Base-by-base conservation (phyloP, 2,797 vertebrate genomes). In the Spea hammondii region DNA sequence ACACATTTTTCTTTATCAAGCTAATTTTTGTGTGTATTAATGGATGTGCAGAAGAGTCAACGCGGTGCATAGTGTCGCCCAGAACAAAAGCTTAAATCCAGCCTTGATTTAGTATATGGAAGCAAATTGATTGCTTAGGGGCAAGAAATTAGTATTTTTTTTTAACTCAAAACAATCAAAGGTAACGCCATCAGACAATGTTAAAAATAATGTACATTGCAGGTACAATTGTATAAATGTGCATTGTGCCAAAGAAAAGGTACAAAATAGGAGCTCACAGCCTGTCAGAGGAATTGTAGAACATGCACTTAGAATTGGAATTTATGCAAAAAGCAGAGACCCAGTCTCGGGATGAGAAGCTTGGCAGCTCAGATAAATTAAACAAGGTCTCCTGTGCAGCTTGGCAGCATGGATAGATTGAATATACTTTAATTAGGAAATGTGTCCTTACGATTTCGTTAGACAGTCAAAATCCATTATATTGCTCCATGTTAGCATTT, bases 401-500 rank as follows among this genome's bases (percentile, higher is more conserved):
- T 72, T 81, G 79, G 79, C 74, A 77, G 69, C 55, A 47, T 74
- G 73, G 79, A 77, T 77, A 81, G 74, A 81, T 81, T 81, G 74
- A 73, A 81, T 81, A 81, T 81, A 72, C 79, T 81, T 81, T 81
- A 81, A 81, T 81, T 81, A 81, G 79, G 67, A 76, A 81, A 81
- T 81, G 67, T 81, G 64, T 81, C 79, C 74, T 81, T 77, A 72
- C 70, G 70, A 81, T 68, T 68, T 81, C 77, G 64, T 65, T 77
- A 73, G 74, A 72, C 69, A 77, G 74, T 81, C 79, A 77, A 60
- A 77, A 73, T 81, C 64, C 64, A 77, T 81, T 77, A 73, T 77
- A 68, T 59, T 32, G 64, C 79, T 68, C 8, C 59, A 65, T 59
- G 72, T 46, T 65, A 64, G 59, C 46, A 64, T 74, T 71, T 71